phyloP scores from a whole-genome alignment of 2,113 vertebrate species.

The Elanus axillaris region DNA sequence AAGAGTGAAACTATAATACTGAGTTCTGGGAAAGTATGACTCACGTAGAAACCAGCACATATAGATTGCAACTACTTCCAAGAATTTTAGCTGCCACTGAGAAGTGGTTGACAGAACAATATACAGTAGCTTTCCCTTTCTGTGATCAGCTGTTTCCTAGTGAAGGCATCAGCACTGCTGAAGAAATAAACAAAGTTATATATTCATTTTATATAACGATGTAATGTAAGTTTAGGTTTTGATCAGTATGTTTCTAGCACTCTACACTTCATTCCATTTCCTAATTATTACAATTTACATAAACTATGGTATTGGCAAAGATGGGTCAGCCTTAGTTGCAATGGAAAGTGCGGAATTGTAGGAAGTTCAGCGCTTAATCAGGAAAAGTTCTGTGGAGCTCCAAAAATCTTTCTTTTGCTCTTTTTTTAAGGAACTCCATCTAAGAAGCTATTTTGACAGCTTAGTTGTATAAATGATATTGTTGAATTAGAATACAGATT shows the following conservation, averaged over 20 bases:
- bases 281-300: not conserved
- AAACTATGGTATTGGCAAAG: not conserved
- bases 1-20: constrained; percentile 43
- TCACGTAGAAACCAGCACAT: constrained; percentile 28
- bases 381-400: constrained; percentile 35
- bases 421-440: not conserved
- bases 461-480: constrained; percentile 32
- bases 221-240: not conserved
- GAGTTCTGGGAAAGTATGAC: constrained; percentile 50
- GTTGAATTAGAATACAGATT: constrained; percentile 31
- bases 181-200: constrained; percentile 24
- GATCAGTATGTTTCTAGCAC: not conserved
- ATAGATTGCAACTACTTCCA: constrained; percentile 36
- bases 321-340: not conserved
- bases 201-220: not conserved
- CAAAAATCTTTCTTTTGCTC: constrained; percentile 20
- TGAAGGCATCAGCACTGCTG: not conserved
- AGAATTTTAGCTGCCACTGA: constrained; percentile 34
- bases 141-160: constrained; percentile 33
- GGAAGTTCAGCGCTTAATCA: not conserved
- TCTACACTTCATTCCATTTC: not conserved
- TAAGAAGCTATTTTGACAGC: constrained; percentile 24
- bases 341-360: not conserved
- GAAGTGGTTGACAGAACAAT: not conserved
- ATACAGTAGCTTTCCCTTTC: not conserved